Conservation (phyloP, 1,140 invertebrate genomes). For the Sitodiplosis mosellana region DNA sequence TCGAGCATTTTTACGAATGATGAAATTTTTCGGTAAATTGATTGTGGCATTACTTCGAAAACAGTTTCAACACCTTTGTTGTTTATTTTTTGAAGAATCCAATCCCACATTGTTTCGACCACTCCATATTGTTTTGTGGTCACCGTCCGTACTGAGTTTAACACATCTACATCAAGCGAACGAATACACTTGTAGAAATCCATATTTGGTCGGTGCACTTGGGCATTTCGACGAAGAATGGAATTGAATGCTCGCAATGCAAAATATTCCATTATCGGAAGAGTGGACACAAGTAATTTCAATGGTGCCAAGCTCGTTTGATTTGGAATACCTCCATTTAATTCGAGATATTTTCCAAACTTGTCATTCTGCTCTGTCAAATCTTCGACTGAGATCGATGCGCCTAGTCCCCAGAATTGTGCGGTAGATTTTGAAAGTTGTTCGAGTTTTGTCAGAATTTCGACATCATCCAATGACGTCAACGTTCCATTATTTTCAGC, state of each 20-base stretch:
- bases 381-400: too few relatives aligned
- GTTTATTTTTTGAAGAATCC: not conserved
- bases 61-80: not conserved
- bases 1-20: not conserved
- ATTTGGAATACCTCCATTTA: not conserved
- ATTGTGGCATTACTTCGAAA: not conserved
- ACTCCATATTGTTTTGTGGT: not conserved
- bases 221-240: not conserved
- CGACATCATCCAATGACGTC: too few relatives aligned
- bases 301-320: not conserved
- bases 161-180: not conserved
- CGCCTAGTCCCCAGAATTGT: too few relatives aligned
- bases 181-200: not conserved
- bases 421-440: too few relatives aligned
- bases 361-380: too few relatives aligned
- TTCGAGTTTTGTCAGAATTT: too few relatives aligned
- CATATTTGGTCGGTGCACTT: not conserved
- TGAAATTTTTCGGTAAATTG: not conserved
- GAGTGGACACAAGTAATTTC: not conserved
- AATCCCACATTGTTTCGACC: not conserved
- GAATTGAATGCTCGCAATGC: not conserved
- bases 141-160: not conserved
- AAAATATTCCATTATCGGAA: not conserved
- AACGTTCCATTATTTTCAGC: too few relatives aligned
- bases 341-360: too few relatives aligned